These are phyloP conservation scores for Eledona agricola DNA, from an alignment of 2,888 invertebrate genomes.

Conservation along the genomic window DNA sequence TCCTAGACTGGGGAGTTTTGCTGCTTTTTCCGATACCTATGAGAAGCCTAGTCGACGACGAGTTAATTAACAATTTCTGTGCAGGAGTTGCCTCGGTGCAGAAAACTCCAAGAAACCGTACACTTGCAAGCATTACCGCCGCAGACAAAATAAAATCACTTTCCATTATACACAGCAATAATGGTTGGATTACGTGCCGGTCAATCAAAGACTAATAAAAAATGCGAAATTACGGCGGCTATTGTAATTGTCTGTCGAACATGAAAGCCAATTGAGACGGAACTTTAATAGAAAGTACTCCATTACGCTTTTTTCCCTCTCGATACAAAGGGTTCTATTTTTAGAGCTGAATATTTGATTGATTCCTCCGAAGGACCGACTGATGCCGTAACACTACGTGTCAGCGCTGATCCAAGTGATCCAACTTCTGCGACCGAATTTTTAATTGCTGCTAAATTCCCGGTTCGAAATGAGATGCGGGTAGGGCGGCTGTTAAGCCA, in stretches of 20 bases:
- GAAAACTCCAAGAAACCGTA: constrained; percentile 30
- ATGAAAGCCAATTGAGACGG: constrained; percentile 33
- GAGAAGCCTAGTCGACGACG: constrained; percentile 25
- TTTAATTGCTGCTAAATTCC: no score
- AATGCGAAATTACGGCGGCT: constrained; percentile 45
- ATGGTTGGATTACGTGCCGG: constrained; percentile 47
- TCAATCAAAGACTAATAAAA: constrained; percentile 50
- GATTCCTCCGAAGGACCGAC: no score
- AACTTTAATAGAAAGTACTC: constrained; percentile 30
- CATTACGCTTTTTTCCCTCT: constrained; percentile 22
- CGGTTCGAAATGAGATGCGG: constrained; percentile 18
- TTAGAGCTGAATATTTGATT: no score
- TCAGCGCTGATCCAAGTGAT: no score
- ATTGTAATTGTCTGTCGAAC: constrained; percentile 46
- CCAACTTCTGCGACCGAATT: no score
- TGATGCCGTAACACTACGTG: no score
- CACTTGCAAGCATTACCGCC: constrained; percentile 34
- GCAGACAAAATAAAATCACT: constrained; percentile 35
- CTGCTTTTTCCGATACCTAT: constrained; percentile 4
- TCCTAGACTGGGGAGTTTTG: no score
- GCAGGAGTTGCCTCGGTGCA: constrained; percentile 24
- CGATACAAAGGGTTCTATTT: no score
- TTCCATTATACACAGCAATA: constrained; percentile 39
- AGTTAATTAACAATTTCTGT: constrained; percentile 37
- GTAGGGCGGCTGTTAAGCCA: constrained; percentile 7